Percentiles rank a stretch among this genome's conserved stretches.
phyloP scores from a whole-genome alignment of 2,888 invertebrate genomes.

The Micoletzkya japonica region DNA sequence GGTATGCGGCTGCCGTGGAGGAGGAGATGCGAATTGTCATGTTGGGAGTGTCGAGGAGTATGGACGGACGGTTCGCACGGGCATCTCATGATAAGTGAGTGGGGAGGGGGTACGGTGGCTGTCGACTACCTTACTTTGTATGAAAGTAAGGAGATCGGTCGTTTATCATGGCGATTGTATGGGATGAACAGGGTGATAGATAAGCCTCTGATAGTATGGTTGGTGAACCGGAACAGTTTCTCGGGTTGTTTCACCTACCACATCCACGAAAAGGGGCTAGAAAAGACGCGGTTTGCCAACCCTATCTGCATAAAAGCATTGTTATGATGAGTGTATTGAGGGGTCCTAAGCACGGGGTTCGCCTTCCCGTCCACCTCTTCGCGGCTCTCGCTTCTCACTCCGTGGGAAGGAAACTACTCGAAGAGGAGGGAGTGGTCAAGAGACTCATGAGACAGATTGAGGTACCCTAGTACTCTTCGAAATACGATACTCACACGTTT shows the following conservation, averaged over 20 bases:
- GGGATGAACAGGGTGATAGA: too few species aligned
- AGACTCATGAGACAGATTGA: slow-evolving; percentile 30
- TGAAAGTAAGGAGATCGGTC: too few species aligned
- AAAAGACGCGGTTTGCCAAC: too few species aligned
- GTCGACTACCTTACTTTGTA: too few species aligned
- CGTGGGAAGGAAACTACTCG: slow-evolving; percentile 33
- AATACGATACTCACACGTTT: too few species aligned
- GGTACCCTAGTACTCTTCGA: slow-evolving; percentile 28
- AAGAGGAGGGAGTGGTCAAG: slow-evolving; percentile 30
- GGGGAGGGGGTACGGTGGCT: not conserved
- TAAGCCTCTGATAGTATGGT: too few species aligned
- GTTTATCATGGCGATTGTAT: too few species aligned
- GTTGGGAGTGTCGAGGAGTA: slow-evolving; percentile 80
- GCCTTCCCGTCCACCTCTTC: slow-evolving; percentile 47
- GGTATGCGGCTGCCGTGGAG: slow-evolving; percentile 87
- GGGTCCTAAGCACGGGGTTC: slow-evolving; percentile 35
- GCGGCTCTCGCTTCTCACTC: slow-evolving; percentile 43
- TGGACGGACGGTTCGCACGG: slow-evolving; percentile 78
- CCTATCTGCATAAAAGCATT: too few species aligned
- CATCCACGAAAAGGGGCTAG: slow-evolving; percentile 29
- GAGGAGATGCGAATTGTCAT: slow-evolving; percentile 84
- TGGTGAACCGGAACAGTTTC: too few species aligned
- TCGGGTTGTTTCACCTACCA: too few species aligned
- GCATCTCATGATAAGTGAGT: slow-evolving; percentile 69
- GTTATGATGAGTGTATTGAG: too few species aligned